Percentiles rank a stretch among this genome's conserved stretches.
Evolutionary conservation across 2,888 invertebrate genomes (phyloP).

Genomic region (Heliconius aoede): DNA sequence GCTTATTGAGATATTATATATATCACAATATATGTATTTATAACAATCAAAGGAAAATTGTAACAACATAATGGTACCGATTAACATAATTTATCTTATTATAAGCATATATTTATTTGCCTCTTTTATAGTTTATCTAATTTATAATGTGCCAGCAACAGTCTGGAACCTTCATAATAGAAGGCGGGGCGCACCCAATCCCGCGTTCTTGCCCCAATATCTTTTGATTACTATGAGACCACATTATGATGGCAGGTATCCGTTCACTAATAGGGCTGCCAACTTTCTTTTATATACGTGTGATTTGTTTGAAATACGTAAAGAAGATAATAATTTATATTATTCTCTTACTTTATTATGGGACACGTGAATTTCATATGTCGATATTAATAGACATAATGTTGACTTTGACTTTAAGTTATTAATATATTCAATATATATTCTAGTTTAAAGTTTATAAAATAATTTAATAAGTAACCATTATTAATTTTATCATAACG

Average conservation of each 20-base stretch:
- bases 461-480: no score
- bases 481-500: no score
- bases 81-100: slow-evolving; percentile 11
- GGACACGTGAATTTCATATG: no score
- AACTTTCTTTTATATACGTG: background rate
- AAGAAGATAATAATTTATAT: no score
- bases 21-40: background rate
- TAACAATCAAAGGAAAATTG: slow-evolving; percentile 1
- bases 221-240: slow-evolving; percentile 47
- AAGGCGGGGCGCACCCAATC: slow-evolving; percentile 57
- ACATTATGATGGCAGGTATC: slow-evolving; percentile 24
- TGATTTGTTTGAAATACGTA: no score
- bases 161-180: slow-evolving; percentile 53
- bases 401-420: no score
- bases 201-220: slow-evolving; percentile 60
- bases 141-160: slow-evolving; percentile 52
- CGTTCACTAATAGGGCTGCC: slow-evolving; percentile 15
- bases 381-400: no score
- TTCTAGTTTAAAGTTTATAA: no score
- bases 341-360: no score
- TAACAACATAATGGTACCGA: background rate
- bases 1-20: background rate
- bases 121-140: background rate
- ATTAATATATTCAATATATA: no score
- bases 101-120: background rate